A percentile compares a stretch with the other conserved stretches of the same genome.
Evolutionary conservation across 2,797 vertebrate genomes (phyloP).

Genomic region (Falco novaeseelandiae): DNA sequence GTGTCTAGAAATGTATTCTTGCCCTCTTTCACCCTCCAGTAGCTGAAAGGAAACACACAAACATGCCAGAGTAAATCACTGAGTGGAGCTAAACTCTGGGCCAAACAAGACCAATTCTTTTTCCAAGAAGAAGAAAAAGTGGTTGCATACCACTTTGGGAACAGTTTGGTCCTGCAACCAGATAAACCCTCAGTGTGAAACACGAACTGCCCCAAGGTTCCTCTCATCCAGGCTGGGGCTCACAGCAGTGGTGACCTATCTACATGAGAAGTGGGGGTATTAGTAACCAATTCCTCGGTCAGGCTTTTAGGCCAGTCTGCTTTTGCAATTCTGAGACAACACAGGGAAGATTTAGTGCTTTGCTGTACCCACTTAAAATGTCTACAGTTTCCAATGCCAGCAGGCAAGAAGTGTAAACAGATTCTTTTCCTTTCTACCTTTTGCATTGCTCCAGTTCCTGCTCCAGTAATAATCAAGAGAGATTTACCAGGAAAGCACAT

Average conservation of each 20-base stretch:
- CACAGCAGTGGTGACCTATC: neutral
- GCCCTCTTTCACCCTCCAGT: neutral
- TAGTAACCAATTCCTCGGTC: neutral
- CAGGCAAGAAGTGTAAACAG: neutral
- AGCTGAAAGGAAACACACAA: neutral
- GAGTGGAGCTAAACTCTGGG: neutral
- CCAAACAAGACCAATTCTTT: neutral
- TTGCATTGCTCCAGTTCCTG: neutral
- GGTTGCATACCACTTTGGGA: neutral
- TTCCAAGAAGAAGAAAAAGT: neutral
- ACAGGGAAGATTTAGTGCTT: neutral
- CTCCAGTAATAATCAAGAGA: conserved; percentile 23
- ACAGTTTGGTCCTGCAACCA: neutral
- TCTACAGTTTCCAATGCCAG: neutral
- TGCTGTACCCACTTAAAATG: neutral
- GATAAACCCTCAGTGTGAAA: neutral
- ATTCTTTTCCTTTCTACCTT: neutral
- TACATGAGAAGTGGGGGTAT: neutral
- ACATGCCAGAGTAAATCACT: neutral
- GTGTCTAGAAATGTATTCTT: neutral
- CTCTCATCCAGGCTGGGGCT: neutral
- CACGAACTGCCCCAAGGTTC: neutral
- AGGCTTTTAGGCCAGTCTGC: neutral
- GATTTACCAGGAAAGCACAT: neutral
- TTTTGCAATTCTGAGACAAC: neutral